Percentiles rank a stretch among this genome's conserved stretches.
phyloP scores from a whole-genome alignment of 2,113 vertebrate genomes.

The Lichenostomus cassidix region DNA sequence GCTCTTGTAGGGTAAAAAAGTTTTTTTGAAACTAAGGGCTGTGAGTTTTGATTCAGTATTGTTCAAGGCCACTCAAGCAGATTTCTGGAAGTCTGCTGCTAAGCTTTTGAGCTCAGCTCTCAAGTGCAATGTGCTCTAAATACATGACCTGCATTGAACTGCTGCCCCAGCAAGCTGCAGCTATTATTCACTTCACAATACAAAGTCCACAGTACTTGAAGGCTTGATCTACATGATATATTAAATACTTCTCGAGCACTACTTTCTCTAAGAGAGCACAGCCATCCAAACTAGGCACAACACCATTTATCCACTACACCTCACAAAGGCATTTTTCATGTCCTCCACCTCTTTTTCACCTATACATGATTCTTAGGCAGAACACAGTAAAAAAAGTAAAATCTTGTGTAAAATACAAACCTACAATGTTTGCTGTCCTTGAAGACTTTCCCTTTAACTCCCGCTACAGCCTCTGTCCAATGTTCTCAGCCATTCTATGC shows the following conservation, averaged over 20 bases:
- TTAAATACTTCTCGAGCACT: slow-evolving; percentile 21
- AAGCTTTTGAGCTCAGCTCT: slow-evolving; percentile 65
- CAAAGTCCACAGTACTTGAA: slow-evolving; percentile 42
- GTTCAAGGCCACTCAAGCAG: slow-evolving; percentile 63
- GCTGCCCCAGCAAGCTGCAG: slow-evolving; percentile 46
- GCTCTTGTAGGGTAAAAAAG: neutral
- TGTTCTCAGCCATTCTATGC: neutral
- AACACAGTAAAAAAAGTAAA: neutral
- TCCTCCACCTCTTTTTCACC: neutral
- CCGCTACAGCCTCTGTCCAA: neutral
- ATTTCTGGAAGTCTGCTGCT: slow-evolving; percentile 58
- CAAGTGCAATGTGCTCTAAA: slow-evolving; percentile 46
- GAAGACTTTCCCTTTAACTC: neutral
- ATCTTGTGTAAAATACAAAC: neutral
- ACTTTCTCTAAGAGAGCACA: slow-evolving; percentile 13
- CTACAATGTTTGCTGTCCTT: neutral
- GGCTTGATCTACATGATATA: slow-evolving; percentile 38
- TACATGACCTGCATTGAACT: slow-evolving; percentile 50
- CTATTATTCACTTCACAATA: slow-evolving; percentile 63
- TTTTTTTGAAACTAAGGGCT: neutral
- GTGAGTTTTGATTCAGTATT: slow-evolving; percentile 32
- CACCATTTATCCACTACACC: slow-evolving; percentile 21
- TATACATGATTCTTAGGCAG: neutral
- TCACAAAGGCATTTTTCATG: neutral
- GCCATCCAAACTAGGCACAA: neutral